phyloP scores from a whole-genome alignment of 2,888 invertebrate species.

The Ernsta delagoae region DNA sequence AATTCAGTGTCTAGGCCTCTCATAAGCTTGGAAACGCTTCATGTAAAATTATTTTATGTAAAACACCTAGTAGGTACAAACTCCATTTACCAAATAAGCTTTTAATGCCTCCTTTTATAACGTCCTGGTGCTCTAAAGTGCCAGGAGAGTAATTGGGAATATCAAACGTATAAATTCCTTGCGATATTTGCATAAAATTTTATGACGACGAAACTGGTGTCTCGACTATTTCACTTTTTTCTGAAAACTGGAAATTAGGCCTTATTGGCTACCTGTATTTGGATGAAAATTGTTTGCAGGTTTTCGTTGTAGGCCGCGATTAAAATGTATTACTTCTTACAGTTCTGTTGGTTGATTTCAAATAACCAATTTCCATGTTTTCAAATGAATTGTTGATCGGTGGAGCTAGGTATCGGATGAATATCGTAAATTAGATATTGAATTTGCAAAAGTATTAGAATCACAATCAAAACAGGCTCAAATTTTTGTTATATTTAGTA shows the following conservation, averaged over 20 bases:
- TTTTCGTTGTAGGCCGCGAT: background rate
- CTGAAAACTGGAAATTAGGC: background rate
- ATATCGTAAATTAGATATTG: background rate
- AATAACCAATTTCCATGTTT: conserved; percentile 12
- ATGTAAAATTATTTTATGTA: no score
- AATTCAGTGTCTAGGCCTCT: no score
- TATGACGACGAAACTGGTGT: no score
- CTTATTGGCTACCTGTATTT: background rate
- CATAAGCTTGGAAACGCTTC: no score
- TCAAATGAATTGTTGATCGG: background rate
- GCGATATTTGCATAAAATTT: conserved; percentile 9
- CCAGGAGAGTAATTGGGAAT: conserved; percentile 23
- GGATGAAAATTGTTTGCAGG: background rate
- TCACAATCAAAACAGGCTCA: no score
- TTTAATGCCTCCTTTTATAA: conserved; percentile 12
- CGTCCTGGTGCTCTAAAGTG: conserved; percentile 1
- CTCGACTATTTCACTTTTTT: no score
- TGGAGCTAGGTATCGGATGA: background rate
- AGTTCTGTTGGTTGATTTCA: conserved; percentile 6
- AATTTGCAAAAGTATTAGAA: no score
- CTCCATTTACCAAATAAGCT: conserved; percentile 16
- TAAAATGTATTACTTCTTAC: conserved; percentile 10
- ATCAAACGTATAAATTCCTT: conserved; percentile 23
- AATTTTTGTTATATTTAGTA: no score
- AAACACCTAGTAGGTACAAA: background rate